A percentile compares a stretch with the other conserved stretches of the same genome.
phyloP scores from a whole-genome alignment of 2,797 vertebrate genomes.

The Champsocephalus gunnari region DNA sequence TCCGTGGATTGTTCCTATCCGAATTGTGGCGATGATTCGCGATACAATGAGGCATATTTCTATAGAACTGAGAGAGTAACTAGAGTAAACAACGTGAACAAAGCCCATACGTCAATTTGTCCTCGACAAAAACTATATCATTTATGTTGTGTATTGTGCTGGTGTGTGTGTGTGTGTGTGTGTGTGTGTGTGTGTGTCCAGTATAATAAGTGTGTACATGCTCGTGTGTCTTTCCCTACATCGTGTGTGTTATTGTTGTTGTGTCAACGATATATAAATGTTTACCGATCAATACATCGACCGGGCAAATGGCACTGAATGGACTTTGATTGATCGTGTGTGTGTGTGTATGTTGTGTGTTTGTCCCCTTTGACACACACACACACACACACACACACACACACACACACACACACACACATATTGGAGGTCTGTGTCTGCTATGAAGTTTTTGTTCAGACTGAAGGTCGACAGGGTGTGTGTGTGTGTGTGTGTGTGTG shows the following conservation, averaged over 20 bases:
- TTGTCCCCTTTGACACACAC: background rate
- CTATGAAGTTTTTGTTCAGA: constrained; percentile 54
- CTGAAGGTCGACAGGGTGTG: background rate
- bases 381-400: background rate
- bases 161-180: background rate
- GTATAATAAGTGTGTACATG: background rate
- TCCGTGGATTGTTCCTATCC: too few species aligned
- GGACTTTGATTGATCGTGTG: background rate
- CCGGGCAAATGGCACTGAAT: constrained; percentile 1
- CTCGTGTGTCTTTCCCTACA: too few species aligned
- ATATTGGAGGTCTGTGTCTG: constrained; percentile 7
- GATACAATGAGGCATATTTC: too few species aligned
- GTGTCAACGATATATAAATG: background rate
- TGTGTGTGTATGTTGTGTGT: background rate
- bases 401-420: background rate
- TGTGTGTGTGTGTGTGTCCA: background rate
- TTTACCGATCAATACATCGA: background rate
- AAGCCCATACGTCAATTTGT: too few species aligned
- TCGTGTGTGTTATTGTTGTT: background rate
- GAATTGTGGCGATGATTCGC: too few species aligned
- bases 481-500: constrained; percentile 19
- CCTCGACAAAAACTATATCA: too few species aligned
- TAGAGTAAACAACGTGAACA: too few species aligned
- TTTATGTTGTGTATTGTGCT: background rate
- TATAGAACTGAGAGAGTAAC: too few species aligned